phyloP scores from a whole-genome alignment of 2,797 vertebrate species.

The Sciaenops ocellatus region DNA sequence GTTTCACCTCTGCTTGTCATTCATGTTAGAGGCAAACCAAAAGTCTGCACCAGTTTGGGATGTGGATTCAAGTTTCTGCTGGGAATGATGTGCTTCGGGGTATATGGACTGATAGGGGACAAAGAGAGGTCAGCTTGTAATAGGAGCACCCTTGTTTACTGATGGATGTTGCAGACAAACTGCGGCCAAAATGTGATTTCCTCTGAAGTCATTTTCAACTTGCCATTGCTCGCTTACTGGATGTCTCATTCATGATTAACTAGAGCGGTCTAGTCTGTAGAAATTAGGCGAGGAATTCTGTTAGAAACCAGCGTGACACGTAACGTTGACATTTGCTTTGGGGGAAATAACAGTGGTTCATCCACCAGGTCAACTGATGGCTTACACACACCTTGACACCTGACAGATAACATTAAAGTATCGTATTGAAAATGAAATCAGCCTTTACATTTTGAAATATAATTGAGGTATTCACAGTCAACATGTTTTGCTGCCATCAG shows the following conservation, averaged over 20 bases:
- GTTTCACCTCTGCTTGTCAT: constrained; percentile 38
- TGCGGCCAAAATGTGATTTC: constrained; percentile 63
- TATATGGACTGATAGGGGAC: constrained; percentile 72
- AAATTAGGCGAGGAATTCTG: constrained; percentile 56
- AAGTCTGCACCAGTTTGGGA: constrained; percentile 46
- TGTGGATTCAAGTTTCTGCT: constrained; percentile 61
- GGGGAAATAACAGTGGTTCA: constrained; percentile 55
- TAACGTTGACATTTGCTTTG: constrained; percentile 42
- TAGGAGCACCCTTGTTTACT: constrained; percentile 66
- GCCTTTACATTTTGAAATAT: constrained; percentile 20
- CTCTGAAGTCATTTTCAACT: constrained; percentile 62
- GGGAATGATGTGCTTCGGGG: constrained; percentile 60
- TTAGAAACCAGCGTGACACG: constrained; percentile 60
- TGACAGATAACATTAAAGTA: constrained; percentile 43
- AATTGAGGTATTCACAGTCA: constrained; percentile 64
- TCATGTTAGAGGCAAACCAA: constrained; percentile 23
- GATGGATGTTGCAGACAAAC: constrained; percentile 66
- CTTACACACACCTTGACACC: constrained; percentile 36
- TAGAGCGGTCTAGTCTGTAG: constrained; percentile 38
- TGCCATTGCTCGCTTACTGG: constrained; percentile 51
- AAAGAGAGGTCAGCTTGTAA: constrained; percentile 77
- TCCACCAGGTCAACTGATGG: constrained; percentile 46
- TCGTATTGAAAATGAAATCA: constrained; percentile 32
- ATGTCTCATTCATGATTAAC: constrained; percentile 71
- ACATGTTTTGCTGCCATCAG: constrained; percentile 25